Evolutionary conservation across 2,888 invertebrate genomes (phyloP).

Genomic region (Cyrtodaria siliqua): DNA sequence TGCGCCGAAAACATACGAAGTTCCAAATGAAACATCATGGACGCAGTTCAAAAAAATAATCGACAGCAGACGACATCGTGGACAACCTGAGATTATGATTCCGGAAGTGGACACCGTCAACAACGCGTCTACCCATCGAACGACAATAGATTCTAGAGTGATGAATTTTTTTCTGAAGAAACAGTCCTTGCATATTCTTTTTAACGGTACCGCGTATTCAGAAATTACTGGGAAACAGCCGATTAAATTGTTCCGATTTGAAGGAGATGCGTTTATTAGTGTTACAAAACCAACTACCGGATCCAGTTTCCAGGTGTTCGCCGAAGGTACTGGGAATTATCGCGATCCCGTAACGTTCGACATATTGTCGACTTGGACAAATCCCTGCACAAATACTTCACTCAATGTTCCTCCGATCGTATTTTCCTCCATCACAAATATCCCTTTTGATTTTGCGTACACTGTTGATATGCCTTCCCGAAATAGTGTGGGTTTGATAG

Average conservation of each 20-base stretch:
- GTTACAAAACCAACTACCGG: not conserved
- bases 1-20: slow-evolving; percentile 54
- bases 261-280: slow-evolving; percentile 18
- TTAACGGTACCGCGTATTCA: slow-evolving; percentile 54
- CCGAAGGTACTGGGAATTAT: not conserved
- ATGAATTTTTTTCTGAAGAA: slow-evolving; percentile 8
- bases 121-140: not conserved
- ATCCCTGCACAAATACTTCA: not conserved
- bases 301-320: not conserved
- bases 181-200: slow-evolving; percentile 4
- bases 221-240: slow-evolving; percentile 49
- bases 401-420: slow-evolving; percentile 1
- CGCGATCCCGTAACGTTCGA: not conserved
- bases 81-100: slow-evolving; percentile 57
- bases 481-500: slow-evolving; percentile 35
- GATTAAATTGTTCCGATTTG: slow-evolving; percentile 35
- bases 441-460: slow-evolving; percentile 39
- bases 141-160: slow-evolving; percentile 28
- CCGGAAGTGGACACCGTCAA: slow-evolving; percentile 42
- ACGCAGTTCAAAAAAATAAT: slow-evolving; percentile 58
- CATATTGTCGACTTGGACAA: not conserved
- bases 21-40: slow-evolving; percentile 65
- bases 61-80: slow-evolving; percentile 50
- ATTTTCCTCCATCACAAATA: slow-evolving; percentile 14
- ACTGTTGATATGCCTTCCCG: slow-evolving; percentile 39